Evolutionary conservation across 2,113 vertebrate species (phyloP).

Genomic region (Dolichallabes microphthalmus): DNA sequence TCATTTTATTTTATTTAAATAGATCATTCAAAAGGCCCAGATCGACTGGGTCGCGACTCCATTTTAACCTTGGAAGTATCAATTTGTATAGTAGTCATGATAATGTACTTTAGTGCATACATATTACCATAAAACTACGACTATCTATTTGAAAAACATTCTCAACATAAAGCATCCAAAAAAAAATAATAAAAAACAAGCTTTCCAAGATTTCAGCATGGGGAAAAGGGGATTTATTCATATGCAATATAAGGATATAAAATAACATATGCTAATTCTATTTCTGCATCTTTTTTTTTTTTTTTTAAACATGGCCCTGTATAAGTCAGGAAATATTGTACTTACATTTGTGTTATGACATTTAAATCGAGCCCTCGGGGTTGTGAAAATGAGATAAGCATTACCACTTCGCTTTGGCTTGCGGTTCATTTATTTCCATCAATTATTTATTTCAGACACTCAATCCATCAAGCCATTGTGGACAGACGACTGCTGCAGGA

Average conservation of each 20-base stretch:
- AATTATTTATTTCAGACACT: constrained; percentile 45
- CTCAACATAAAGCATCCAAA: neutral
- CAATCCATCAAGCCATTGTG: constrained; percentile 29
- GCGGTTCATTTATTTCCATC: constrained; percentile 33
- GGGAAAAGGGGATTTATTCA: neutral
- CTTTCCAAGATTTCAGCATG: neutral
- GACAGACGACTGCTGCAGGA: neutral
- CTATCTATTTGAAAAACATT: too few relatives aligned
- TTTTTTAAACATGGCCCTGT: constrained; percentile 1
- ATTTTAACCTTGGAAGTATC: too few relatives aligned
- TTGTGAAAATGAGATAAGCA: constrained; percentile 31
- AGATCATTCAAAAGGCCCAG: too few relatives aligned
- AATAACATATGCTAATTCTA: neutral
- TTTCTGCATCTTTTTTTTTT: neutral
- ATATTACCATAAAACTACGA: too few relatives aligned
- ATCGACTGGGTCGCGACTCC: too few relatives aligned
- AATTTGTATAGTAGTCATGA: too few relatives aligned
- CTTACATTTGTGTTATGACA: constrained; percentile 46
- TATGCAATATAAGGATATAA: neutral
- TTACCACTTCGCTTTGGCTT: constrained; percentile 36
- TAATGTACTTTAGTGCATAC: too few relatives aligned
- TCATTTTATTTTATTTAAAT: too few relatives aligned
- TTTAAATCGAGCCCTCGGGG: constrained; percentile 42
- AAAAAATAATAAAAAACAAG: too few relatives aligned
- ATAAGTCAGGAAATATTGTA: constrained; percentile 34